These are phyloP conservation scores for Ophiodon elongatus DNA, from an alignment of 2,113 vertebrate genomes.

Conservation along the genomic window DNA sequence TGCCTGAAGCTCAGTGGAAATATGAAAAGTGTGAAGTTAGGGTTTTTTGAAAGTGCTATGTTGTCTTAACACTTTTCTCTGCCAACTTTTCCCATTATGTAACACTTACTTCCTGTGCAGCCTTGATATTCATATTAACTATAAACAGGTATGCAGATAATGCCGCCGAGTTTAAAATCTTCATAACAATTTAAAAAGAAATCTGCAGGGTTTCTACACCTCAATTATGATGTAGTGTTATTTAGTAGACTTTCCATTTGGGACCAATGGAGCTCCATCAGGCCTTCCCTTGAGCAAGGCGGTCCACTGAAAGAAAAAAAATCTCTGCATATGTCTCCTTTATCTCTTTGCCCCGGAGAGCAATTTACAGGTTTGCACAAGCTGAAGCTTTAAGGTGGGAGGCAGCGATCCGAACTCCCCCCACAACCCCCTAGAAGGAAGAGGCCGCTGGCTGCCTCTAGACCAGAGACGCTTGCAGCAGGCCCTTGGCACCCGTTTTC, in stretches of 20 bases:
- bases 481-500: slow-evolving; percentile 17
- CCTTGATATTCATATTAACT: background rate
- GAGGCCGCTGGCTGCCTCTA: slow-evolving; percentile 16
- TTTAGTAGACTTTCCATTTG: background rate
- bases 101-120: background rate
- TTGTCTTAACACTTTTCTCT: slow-evolving; percentile 3
- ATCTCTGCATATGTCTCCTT: slow-evolving; percentile 42
- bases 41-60: slow-evolving; percentile 11
- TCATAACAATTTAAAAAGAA: background rate
- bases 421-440: background rate
- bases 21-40: background rate
- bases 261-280: background rate
- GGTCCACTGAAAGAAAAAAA: background rate
- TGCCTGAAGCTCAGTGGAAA: background rate
- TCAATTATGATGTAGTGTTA: background rate
- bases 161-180: background rate
- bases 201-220: background rate
- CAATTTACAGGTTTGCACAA: slow-evolving; percentile 64
- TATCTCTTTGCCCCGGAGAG: slow-evolving; percentile 58
- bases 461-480: slow-evolving; percentile 36
- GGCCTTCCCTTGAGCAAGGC: background rate
- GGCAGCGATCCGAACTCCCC: slow-evolving; percentile 44
- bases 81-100: background rate
- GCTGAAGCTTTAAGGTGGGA: slow-evolving; percentile 50
- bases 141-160: background rate